phyloP scores from a whole-genome alignment of 2,113 vertebrate species.

The Zosterops borbonicus region DNA sequence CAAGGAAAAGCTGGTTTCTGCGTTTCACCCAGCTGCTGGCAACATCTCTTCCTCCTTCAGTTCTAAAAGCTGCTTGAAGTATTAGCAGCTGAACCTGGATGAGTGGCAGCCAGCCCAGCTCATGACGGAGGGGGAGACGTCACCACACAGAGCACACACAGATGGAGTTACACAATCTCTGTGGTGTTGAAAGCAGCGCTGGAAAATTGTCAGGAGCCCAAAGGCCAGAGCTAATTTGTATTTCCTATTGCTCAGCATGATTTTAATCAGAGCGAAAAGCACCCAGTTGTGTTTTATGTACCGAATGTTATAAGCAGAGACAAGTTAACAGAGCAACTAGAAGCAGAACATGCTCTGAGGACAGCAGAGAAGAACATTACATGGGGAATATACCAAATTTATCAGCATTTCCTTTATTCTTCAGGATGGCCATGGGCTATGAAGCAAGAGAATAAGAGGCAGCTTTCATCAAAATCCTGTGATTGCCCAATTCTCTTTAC shows the following conservation, averaged over 20 bases:
- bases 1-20: neutral
- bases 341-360: neutral
- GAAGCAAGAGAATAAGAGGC: neutral
- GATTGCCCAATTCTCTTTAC: neutral
- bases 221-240: constrained; percentile 18
- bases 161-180: constrained; percentile 6
- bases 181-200: neutral
- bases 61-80: constrained; percentile 24
- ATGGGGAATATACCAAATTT: neutral
- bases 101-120: neutral
- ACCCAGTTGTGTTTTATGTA: neutral
- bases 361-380: neutral
- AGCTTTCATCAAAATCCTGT: neutral
- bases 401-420: neutral
- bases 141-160: neutral
- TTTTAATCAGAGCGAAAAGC: constrained; percentile 8
- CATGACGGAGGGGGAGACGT: neutral
- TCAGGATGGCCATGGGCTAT: neutral
- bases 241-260: constrained; percentile 42
- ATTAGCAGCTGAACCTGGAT: constrained; percentile 8
- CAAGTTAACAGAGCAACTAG: neutral
- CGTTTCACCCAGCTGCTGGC: neutral
- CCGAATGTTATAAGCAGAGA: neutral
- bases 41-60: neutral
- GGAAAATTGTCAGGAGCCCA: constrained; percentile 35